These are phyloP conservation scores for Meandrina meandrites DNA, from an alignment of 92 coral and sea anemone genomes.

Conservation along the genomic window DNA sequence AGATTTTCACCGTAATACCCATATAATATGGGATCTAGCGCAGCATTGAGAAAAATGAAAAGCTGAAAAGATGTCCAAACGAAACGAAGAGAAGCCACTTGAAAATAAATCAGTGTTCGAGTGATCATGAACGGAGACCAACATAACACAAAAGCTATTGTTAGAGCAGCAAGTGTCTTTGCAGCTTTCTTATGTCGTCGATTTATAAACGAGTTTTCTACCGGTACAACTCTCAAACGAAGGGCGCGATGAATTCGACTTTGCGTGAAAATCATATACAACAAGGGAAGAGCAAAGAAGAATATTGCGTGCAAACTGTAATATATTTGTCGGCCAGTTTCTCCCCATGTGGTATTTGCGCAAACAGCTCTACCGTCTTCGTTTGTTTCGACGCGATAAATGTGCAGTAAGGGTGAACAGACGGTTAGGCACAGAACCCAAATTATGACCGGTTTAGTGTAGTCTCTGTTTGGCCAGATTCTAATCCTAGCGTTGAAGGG, in stretches of 20 bases:
- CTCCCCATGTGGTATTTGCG: slow-evolving; percentile 31
- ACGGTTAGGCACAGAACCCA: slow-evolving; percentile 31
- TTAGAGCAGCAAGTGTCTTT: slow-evolving; percentile 33
- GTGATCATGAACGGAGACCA: slow-evolving; percentile 58
- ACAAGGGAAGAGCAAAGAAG: slow-evolving; percentile 25
- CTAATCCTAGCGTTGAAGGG: slow-evolving; percentile 16
- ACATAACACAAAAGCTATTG: slow-evolving; percentile 38
- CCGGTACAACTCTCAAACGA: neutral
- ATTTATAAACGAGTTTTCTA: neutral
- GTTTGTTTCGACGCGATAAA: slow-evolving; percentile 28
- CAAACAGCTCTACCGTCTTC: slow-evolving; percentile 21
- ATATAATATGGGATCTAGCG: slow-evolving; percentile 29
- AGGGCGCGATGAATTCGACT: slow-evolving; percentile 2
- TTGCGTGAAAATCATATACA: slow-evolving; percentile 32
- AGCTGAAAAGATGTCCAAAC: slow-evolving; percentile 47
- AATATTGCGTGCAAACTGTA: slow-evolving; percentile 25
- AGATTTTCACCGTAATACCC: slow-evolving; percentile 30
- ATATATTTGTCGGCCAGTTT: slow-evolving; percentile 19
- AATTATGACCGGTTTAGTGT: neutral
- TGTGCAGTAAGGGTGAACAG: slow-evolving; percentile 39
- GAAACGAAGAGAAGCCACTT: slow-evolving; percentile 15
- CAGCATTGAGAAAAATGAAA: slow-evolving; percentile 40
- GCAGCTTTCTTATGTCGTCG: slow-evolving; percentile 35
- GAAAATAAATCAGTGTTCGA: slow-evolving; percentile 49
- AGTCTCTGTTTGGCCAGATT: slow-evolving; percentile 8